Base-by-base conservation (phyloP, 2,888 invertebrate species). In the Acrobasis consociella region DNA sequence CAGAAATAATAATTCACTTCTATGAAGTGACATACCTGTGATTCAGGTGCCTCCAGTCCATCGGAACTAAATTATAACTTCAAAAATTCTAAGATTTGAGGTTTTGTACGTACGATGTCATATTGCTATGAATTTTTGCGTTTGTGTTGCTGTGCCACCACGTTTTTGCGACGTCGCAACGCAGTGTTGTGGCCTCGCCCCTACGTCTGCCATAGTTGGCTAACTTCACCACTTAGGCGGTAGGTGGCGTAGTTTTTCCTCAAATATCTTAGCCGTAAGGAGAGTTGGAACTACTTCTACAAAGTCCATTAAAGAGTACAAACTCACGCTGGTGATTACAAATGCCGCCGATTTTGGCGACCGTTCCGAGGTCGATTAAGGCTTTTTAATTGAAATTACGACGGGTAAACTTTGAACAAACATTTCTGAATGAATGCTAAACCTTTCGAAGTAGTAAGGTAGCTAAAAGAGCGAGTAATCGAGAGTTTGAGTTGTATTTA, bases 261-360 rank as follows among this genome's bases (percentile, higher is more conserved):
- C 88, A 90, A 91, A 91, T 91, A 91, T 91, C 90, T 90, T 88
- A 87, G 81, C 86, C 83, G 85, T 91, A 91, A 91, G 86, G 89
- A 91, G 90, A 89, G 90, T 91, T 90, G 85, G 78, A 90, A 91
- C 88, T 90, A 91, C 89, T 91, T 91, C 85, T 82, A 75, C 82
- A 85, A 87, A 91, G 89, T 91, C 89, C 90, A 91, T 91, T 91
- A 90, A 89, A 88, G 85, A 88, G 86, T 89, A 91, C 86, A 89
- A 91, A 88, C 88, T 88, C 84, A 84, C 80, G 82, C 85, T 80
- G 80, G 84, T 85, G 86, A 89, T 90, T 90, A 91, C 89, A 86
- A 90, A 89, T 87, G 85, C 86, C 80, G 73, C 82, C 83, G 84
- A 89, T 89, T 89, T 89, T 80, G 86, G 85, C 80, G 83, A 86